A percentile compares a stretch with the other conserved stretches of the same genome.
Conservation (phyloP, 2,888 invertebrate genomes). For the Torymus auratus region DNA sequence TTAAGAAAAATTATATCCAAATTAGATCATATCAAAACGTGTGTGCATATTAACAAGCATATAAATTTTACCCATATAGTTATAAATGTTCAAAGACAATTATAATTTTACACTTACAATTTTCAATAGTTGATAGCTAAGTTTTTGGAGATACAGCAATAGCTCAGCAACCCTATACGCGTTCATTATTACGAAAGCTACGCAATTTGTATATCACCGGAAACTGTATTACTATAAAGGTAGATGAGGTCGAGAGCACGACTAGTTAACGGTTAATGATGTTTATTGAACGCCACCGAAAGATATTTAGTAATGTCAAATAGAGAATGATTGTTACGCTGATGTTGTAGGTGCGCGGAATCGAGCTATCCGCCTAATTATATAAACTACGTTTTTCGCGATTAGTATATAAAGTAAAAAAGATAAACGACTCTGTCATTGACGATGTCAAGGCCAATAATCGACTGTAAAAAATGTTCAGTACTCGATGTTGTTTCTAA, state of each 20-base stretch:
- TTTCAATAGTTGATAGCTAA: constrained; percentile 38
- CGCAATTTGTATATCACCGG: constrained; percentile 43
- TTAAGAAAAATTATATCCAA: constrained; percentile 39
- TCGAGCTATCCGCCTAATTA: constrained; percentile 39
- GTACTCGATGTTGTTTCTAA: constrained; percentile 29
- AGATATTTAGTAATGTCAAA: constrained; percentile 38
- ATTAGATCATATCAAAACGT: constrained; percentile 42
- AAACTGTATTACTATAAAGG: constrained; percentile 36
- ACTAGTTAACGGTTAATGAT: constrained; percentile 46
- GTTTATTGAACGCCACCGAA: constrained; percentile 41
- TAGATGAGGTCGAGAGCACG: constrained; percentile 47
- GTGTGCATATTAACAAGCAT: neutral
- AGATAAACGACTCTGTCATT: constrained; percentile 19
- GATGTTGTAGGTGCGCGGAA: constrained; percentile 41
- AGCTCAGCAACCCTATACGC: constrained; percentile 2
- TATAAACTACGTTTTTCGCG: constrained; percentile 37
- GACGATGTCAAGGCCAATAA: constrained; percentile 42
- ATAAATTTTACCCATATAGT: constrained; percentile 15
- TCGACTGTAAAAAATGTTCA: constrained; percentile 52
- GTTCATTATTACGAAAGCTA: constrained; percentile 37
- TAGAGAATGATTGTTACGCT: constrained; percentile 49
- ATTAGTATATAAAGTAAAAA: constrained; percentile 39
- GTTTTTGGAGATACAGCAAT: constrained; percentile 20
- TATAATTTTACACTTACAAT: neutral
- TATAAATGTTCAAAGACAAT: constrained; percentile 6